Evolutionary conservation across 2,113 vertebrate genomes (phyloP).

Genomic region (Seriola dumerili): DNA sequence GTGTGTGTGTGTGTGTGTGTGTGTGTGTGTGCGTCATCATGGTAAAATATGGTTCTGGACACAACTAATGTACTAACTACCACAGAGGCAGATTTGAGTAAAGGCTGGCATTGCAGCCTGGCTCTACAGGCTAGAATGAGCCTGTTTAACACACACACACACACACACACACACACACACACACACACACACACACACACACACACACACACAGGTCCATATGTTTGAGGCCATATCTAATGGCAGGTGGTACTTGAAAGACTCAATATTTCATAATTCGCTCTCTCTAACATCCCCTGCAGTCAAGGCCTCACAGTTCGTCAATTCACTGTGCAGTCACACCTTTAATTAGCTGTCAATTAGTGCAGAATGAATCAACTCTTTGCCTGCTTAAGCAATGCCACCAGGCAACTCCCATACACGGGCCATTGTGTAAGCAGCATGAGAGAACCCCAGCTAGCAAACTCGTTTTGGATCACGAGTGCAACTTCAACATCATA

Average conservation of each 20-base stretch:
- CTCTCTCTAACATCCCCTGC: conserved; percentile 51
- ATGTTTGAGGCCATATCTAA: conserved; percentile 61
- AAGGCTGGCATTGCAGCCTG: no score
- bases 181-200: conserved; percentile 28
- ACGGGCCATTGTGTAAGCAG: conserved; percentile 90
- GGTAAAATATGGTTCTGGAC: no score
- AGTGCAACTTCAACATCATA: conserved; percentile 82
- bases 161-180: conserved; percentile 27
- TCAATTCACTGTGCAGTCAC: conserved; percentile 93
- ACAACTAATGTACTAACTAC: no score
- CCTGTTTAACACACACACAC: conserved; percentile 34
- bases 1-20: no score
- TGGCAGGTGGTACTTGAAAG: conserved; percentile 56
- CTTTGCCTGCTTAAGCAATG: conserved; percentile 91
- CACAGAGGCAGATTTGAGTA: no score
- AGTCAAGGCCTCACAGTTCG: conserved; percentile 83
- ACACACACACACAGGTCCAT: conserved; percentile 27
- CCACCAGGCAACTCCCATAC: conserved; percentile 94
- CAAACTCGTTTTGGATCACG: conserved; percentile 94
- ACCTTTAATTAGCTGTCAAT: conserved; percentile 99
- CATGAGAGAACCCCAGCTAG: conserved; percentile 96
- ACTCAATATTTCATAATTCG: conserved; percentile 46
- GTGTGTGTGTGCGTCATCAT: no score
- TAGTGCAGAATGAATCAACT: conserved; percentile 98
- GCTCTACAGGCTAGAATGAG: not conserved